These are phyloP conservation scores for Rhopalosiphum maidis DNA, from an alignment of 1,140 invertebrate genomes.

Conservation along the genomic window DNA sequence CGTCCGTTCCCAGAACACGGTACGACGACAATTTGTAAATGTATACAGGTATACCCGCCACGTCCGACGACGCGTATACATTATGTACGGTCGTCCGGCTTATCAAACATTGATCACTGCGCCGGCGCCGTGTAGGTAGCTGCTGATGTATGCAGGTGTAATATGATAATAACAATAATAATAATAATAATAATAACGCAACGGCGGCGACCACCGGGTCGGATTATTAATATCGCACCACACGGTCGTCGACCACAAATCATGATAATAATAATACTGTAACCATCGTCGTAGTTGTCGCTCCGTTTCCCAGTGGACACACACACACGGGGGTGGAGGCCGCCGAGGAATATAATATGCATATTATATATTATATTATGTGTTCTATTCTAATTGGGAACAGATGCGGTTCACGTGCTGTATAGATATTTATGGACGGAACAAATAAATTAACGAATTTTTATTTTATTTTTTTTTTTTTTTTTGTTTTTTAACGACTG, in stretches of 20 bases:
- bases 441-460: conserved; percentile 43
- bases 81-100: background rate
- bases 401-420: conserved; percentile 32
- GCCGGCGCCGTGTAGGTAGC: background rate
- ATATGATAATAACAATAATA: background rate
- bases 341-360: background rate
- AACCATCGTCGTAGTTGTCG: background rate
- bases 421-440: conserved; percentile 45
- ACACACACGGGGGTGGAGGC: background rate
- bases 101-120: conserved; percentile 31
- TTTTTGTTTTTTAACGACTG: conserved; percentile 18
- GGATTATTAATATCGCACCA: conserved; percentile 37
- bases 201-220: background rate
- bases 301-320: conserved; percentile 38
- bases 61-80: background rate
- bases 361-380: background rate
- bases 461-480: too few relatives aligned
- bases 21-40: background rate
- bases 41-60: background rate
- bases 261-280: conserved; percentile 16
- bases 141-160: background rate
- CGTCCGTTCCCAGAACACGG: background rate
- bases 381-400: conserved; percentile 41
- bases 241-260: conserved; percentile 35
- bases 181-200: background rate